Conservation (phyloP, 2,113 vertebrate genomes). For the Zosterops pallidus region DNA sequence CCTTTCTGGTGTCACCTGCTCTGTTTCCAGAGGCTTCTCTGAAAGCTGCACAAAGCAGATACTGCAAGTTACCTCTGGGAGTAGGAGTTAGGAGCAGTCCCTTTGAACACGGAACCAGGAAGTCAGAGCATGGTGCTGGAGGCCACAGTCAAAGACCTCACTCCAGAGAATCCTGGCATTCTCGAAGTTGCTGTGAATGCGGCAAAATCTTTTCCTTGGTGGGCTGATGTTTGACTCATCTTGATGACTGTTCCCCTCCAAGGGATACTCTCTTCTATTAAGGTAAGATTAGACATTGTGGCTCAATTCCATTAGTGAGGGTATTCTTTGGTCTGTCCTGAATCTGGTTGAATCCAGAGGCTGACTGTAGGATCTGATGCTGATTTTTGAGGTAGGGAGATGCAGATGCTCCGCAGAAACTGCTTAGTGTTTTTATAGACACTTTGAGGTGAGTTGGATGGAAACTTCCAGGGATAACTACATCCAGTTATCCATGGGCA, state of each 20-base stretch:
- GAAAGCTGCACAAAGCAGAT: neutral
- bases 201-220: neutral
- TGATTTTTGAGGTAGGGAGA: neutral
- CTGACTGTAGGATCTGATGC: neutral
- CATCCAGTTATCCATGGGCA: neutral
- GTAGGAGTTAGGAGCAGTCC: neutral
- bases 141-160: neutral
- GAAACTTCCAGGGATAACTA: neutral
- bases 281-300: neutral
- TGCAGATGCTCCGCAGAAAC: neutral
- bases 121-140: neutral
- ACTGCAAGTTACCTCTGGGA: neutral
- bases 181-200: neutral
- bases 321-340: neutral
- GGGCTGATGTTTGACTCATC: neutral
- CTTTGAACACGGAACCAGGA: fast-evolving
- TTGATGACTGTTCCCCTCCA: neutral
- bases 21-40: neutral
- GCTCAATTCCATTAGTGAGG: neutral
- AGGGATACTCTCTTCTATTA: neutral
- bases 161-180: neutral
- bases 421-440: neutral
- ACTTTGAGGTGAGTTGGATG: neutral
- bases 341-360: neutral
- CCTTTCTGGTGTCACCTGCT: neutral